phyloP scores from a whole-genome alignment of 2,797 vertebrate species.

The Myripristis jacobus region DNA sequence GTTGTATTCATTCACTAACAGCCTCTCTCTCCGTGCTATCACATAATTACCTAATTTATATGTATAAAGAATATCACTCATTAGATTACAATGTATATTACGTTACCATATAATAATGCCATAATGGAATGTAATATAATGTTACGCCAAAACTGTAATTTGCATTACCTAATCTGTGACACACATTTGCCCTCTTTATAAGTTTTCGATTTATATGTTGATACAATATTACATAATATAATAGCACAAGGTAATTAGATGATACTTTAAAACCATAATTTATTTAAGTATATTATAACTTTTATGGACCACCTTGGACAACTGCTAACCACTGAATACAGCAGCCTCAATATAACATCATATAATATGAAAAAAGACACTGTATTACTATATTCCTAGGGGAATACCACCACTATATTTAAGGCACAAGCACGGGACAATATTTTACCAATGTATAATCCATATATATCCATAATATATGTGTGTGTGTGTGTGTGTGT shows the following conservation, averaged over 20 bases:
- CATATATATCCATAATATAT: too few relatives aligned
- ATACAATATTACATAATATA: conserved; percentile 32
- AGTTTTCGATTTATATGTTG: conserved; percentile 45
- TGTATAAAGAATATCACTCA: conserved; percentile 65
- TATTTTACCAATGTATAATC: not conserved
- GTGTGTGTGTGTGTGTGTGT: too few relatives aligned
- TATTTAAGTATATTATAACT: conserved; percentile 33
- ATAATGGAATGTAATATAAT: conserved; percentile 56
- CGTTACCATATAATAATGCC: conserved; percentile 62
- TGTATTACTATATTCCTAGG: not conserved
- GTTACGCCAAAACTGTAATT: conserved; percentile 44
- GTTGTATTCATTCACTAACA: conserved; percentile 54
- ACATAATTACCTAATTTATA: conserved; percentile 71
- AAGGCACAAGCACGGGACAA: not conserved
- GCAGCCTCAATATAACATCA: not conserved
- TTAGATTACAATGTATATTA: conserved; percentile 67
- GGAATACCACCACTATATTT: conserved; percentile 14
- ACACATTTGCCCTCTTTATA: conserved; percentile 56
- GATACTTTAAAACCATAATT: conserved; percentile 25
- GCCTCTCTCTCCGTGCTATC: conserved; percentile 34
- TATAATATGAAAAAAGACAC: not conserved
- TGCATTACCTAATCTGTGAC: conserved; percentile 32
- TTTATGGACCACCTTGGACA: conserved; percentile 1
- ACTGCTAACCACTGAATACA: not conserved
- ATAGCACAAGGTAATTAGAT: conserved; percentile 21